Percentiles rank a stretch among this genome's conserved stretches.
Conservation (phyloP, 2,888 invertebrate species). For the Latrodectus elegans region DNA sequence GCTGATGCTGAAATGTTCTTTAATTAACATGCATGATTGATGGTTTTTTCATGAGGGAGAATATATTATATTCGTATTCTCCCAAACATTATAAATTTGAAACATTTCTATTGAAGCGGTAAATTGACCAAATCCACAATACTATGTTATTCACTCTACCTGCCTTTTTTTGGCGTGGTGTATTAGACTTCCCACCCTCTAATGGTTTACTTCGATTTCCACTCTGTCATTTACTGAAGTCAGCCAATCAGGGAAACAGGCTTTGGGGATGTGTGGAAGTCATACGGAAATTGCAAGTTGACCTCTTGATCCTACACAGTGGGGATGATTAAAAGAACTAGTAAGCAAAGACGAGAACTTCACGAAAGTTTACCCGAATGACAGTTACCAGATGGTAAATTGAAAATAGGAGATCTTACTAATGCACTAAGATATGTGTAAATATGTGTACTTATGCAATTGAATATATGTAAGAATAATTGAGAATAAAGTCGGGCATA, state of each 20-base stretch:
- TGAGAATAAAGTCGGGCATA: too few species aligned
- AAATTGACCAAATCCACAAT: conserved; percentile 33
- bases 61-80: too few species aligned
- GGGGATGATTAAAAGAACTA: conserved; percentile 44
- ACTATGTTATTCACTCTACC: conserved; percentile 29
- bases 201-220: conserved; percentile 43
- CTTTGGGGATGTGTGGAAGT: not conserved
- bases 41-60: too few species aligned
- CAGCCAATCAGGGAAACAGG: conserved; percentile 4
- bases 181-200: conserved; percentile 39
- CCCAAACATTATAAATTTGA: too few species aligned
- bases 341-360: conserved; percentile 30
- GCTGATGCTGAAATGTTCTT: too few species aligned
- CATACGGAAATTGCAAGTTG: conserved; percentile 60
- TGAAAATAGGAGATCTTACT: too few species aligned
- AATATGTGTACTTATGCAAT: too few species aligned
- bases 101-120: not conserved
- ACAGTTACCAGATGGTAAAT: too few species aligned
- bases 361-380: not conserved
- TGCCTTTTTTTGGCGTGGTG: conserved; percentile 30
- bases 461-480: too few species aligned
- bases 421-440: too few species aligned
- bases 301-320: conserved; percentile 58
- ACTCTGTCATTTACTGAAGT: conserved; percentile 26
- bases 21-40: too few species aligned